These are phyloP conservation scores for Tridacna crocea DNA, from an alignment of 2,888 invertebrate species.

Conservation along the genomic window DNA sequence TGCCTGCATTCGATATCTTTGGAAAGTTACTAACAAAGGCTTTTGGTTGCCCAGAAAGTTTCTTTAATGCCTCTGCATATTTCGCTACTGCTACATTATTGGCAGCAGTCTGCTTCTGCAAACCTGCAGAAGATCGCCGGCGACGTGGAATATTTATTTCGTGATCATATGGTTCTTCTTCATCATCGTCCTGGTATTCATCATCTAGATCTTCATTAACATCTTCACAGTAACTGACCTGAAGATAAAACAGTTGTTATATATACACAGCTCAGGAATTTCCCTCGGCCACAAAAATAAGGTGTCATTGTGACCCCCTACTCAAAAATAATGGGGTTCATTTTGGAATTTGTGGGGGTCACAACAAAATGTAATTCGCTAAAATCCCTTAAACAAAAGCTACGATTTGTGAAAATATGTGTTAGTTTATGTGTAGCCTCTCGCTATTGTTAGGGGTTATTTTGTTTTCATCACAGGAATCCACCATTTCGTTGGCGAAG, in stretches of 20 bases:
- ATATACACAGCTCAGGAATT: too few relatives aligned
- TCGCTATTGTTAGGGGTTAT: too few relatives aligned
- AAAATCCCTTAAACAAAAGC: too few relatives aligned
- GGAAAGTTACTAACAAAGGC: background rate
- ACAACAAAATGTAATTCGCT: too few relatives aligned
- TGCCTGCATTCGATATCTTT: background rate
- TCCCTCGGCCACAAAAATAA: too few relatives aligned
- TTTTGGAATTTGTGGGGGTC: too few relatives aligned
- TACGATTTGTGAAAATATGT: too few relatives aligned
- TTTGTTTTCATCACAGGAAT: too few relatives aligned
- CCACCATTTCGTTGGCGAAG: too few relatives aligned
- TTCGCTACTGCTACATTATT: background rate
- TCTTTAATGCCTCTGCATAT: constrained; percentile 41
- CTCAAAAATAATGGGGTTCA: too few relatives aligned
- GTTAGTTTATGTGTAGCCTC: too few relatives aligned
- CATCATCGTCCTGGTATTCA: constrained; percentile 50
- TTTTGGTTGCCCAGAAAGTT: background rate
- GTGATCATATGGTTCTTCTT: constrained; percentile 48
- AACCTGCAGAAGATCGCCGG: background rate
- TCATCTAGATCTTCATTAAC: constrained; percentile 47
- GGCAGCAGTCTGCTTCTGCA: background rate
- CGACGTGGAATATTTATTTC: constrained; percentile 30
- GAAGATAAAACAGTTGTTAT: background rate
- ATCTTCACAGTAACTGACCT: constrained; percentile 60
- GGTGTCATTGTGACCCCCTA: too few relatives aligned